phyloP scores from a whole-genome alignment of 1,140 invertebrate genomes.

The Drosophila pseudoobscura region DNA sequence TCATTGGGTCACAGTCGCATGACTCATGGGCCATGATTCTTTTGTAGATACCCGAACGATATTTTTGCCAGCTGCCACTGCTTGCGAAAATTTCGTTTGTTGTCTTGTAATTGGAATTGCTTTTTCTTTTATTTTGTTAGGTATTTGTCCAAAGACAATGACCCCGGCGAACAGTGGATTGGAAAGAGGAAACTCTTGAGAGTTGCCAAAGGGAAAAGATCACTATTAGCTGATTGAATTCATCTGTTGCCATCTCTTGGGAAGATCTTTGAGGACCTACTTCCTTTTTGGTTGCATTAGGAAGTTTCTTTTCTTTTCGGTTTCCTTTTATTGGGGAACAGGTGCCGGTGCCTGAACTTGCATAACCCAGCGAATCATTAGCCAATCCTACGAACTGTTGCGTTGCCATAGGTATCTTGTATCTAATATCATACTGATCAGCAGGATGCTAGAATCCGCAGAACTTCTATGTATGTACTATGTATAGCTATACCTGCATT shows the following conservation, averaged over 20 bases:
- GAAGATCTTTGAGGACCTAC: conserved; percentile 37
- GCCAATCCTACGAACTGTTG: neutral
- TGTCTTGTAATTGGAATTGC: conserved; percentile 68
- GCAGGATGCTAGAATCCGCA: too few species aligned
- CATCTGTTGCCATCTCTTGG: conserved; percentile 24
- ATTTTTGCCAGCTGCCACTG: conserved; percentile 44
- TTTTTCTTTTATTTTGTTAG: conserved; percentile 35
- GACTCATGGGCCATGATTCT: conserved; percentile 58
- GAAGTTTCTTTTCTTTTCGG: conserved; percentile 5
- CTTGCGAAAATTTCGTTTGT: conserved; percentile 62
- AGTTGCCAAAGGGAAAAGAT: conserved; percentile 10
- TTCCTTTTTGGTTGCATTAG: conserved; percentile 28
- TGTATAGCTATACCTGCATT: too few species aligned
- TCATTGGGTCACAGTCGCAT: conserved; percentile 75
- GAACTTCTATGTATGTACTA: too few species aligned
- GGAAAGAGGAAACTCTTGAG: conserved; percentile 44
- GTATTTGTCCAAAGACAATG: conserved; percentile 59
- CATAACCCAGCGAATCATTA: neutral
- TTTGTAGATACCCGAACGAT: conserved; percentile 54
- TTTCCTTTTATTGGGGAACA: conserved; percentile 5
- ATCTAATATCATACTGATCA: too few species aligned
- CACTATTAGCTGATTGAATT: conserved; percentile 40
- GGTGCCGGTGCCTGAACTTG: conserved; percentile 1
- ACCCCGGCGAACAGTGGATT: conserved; percentile 27
- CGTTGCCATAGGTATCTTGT: neutral